Conservation (phyloP, 2,113 vertebrate species). For the Neodontobutis hainanensis region DNA sequence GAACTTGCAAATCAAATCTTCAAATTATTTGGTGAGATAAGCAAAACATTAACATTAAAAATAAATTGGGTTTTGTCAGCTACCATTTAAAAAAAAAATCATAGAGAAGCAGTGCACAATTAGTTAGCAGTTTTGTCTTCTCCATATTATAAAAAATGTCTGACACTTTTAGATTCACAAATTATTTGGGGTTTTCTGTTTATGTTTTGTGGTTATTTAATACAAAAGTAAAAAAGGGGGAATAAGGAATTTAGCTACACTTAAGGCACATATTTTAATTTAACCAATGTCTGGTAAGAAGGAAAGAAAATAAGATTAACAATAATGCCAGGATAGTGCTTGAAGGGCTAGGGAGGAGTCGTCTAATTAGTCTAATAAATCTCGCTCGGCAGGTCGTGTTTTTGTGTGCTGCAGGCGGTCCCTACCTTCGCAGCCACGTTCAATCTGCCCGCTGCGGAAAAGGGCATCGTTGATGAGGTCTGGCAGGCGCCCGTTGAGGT, state of each 20-base stretch:
- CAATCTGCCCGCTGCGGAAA: slow-evolving; percentile 94
- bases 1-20: background rate
- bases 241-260: too few species aligned
- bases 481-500: slow-evolving; percentile 94
- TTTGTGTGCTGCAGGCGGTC: slow-evolving; percentile 20
- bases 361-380: slow-evolving; percentile 56
- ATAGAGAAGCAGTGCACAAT: background rate
- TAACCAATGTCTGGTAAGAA: slow-evolving; percentile 28
- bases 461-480: slow-evolving; percentile 94
- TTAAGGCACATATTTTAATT: slow-evolving; percentile 16
- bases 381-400: slow-evolving; percentile 33
- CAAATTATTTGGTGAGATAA: background rate
- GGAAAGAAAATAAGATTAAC: slow-evolving; percentile 37
- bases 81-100: background rate
- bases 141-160: too few species aligned
- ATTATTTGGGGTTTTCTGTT: too few species aligned
- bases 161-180: too few species aligned
- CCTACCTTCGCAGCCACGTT: slow-evolving; percentile 96
- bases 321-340: slow-evolving; percentile 18
- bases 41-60: background rate
- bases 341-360: slow-evolving; percentile 20
- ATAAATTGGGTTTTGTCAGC: background rate
- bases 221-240: too few species aligned
- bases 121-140: too few species aligned
- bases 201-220: too few species aligned